Evolutionary conservation across 2,113 vertebrate genomes (phyloP), one percentile per base, ranked within the genome.

Genomic region (Anseranas semipalmata): DNA sequence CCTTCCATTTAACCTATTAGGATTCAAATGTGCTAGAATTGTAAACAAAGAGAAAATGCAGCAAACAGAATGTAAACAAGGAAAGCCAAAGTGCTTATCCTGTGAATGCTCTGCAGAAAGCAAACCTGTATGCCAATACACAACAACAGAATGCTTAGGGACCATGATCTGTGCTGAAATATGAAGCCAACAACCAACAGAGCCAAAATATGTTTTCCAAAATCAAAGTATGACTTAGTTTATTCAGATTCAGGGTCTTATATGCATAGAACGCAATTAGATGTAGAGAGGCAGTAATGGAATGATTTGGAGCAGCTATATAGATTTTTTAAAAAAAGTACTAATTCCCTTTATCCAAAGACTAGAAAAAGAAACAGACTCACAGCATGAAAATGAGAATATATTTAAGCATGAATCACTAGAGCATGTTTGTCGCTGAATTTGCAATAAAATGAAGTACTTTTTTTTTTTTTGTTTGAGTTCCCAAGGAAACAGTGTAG

Each of bases 31-130:
- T 1, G 30, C 19, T 82, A 70, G 71, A 82, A 93, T 18, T 78
- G 80, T 80, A 85, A 97, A 94, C 85, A 83, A 87, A 71, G 89
- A 88, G 68, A 84, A 91, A 89, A 92, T 43, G 95, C 43, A 91
- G 41, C 63, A 95, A 96, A 53, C 67, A 91, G 67, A 79, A 80
- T 58, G 85, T 65, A 94, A 90, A 91, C 52, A 94, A 87, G 67
- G 75, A 91, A 92, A 93, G 70, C 50, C 45, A 37, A 76, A 73
- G 48, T 62, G 76, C 35, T 68, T 86, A 82, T 77, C 41, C 46
- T 81, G 68, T 7, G 33, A 89, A 93, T 70, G 89, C 84, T 84
- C 79, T 65, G 70, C 94, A 93, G 59, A 79, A 95, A 92, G 83
- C 27, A 83, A 94, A 94, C 39, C 43, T 58, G 70, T 76, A 89